Conservation (phyloP, 1,140 invertebrate species). For the Bradynema listronoti region DNA sequence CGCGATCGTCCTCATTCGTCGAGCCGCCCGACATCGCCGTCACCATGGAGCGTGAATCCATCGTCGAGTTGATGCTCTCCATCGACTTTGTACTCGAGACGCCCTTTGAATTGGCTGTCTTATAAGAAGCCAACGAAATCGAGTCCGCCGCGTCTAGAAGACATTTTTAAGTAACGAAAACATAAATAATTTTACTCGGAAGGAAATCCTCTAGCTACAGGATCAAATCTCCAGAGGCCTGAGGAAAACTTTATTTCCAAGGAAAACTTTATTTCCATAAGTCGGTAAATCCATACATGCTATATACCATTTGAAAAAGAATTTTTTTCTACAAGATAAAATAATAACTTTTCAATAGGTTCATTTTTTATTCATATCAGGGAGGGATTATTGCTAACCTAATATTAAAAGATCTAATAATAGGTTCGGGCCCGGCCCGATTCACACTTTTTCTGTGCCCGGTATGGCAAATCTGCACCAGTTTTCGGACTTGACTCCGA, state of each 20-base stretch:
- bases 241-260: neutral
- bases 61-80: constrained; percentile 39
- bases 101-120: constrained; percentile 42
- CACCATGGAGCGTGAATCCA: constrained; percentile 50
- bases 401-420: too few relatives aligned
- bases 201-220: too few relatives aligned
- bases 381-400: too few relatives aligned
- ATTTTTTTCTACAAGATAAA: constrained; percentile 8
- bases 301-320: neutral
- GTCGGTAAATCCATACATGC: neutral
- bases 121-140: constrained; percentile 44
- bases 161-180: constrained; percentile 9
- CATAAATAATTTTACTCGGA: too few relatives aligned
- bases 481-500: too few relatives aligned
- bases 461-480: too few relatives aligned
- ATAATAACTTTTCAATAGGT: too few relatives aligned
- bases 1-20: constrained; percentile 40
- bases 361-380: too few relatives aligned
- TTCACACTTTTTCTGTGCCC: too few relatives aligned
- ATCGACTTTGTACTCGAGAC: constrained; percentile 39
- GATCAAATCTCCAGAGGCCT: neutral
- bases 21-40: constrained; percentile 45
- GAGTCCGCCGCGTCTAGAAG: constrained; percentile 26
- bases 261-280: neutral
- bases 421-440: too few relatives aligned